A percentile compares a stretch with the other conserved stretches of the same genome.
Conservation (phyloP, 2,888 invertebrate genomes). For the Lucinisca nassula region DNA sequence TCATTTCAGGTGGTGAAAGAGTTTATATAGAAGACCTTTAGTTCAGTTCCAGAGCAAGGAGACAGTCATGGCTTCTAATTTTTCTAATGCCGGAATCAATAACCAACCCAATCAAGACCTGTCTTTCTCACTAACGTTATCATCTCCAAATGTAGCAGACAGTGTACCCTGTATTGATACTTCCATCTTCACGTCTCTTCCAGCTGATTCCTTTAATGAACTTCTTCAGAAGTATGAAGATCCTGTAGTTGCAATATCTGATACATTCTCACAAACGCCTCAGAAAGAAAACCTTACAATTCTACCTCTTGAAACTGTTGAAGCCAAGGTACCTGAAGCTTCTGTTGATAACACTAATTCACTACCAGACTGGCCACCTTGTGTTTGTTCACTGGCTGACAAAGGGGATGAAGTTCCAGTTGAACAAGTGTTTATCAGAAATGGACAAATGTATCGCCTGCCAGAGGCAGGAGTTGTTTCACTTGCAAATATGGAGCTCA, state of each 20-base stretch:
- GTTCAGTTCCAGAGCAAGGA: no score
- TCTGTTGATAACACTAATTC: not conserved
- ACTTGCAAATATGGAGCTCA: slow-evolving; percentile 37
- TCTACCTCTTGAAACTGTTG: not conserved
- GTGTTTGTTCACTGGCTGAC: slow-evolving; percentile 2
- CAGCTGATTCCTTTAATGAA: not conserved
- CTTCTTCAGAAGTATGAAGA: not conserved
- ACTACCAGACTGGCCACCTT: not conserved
- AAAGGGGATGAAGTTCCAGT: slow-evolving; percentile 33
- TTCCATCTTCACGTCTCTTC: not conserved
- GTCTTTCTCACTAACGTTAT: not conserved
- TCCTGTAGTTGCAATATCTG: not conserved
- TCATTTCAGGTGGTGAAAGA: no score
- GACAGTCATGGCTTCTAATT: no score
- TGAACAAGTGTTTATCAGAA: slow-evolving; percentile 45
- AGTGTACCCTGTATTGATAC: not conserved
- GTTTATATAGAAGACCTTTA: no score
- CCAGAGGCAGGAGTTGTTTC: slow-evolving; percentile 25
- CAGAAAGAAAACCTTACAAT: not conserved
- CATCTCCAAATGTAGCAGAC: not conserved
- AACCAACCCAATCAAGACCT: not conserved
- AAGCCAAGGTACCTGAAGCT: not conserved
- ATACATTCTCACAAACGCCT: not conserved
- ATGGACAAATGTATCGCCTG: slow-evolving; percentile 51
- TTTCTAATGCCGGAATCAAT: no score